Evolutionary conservation across 2,888 invertebrate genomes (phyloP).

Genomic region (Amaurobius ferox): DNA sequence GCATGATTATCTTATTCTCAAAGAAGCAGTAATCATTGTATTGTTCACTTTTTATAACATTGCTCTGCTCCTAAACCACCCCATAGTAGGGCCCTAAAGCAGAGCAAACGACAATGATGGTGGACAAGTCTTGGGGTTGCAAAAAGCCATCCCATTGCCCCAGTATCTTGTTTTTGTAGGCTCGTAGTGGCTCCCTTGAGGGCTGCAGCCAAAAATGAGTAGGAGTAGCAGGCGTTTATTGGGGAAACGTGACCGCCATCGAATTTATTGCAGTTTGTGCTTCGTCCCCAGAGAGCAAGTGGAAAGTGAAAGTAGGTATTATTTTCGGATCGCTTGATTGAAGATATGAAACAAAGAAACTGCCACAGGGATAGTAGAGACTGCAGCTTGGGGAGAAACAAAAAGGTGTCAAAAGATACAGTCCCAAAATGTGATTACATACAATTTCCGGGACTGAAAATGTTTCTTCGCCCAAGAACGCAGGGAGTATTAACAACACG

Average conservation of each 20-base stretch:
- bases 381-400: conserved; percentile 36
- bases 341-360: conserved; percentile 63
- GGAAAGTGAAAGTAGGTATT: conserved; percentile 66
- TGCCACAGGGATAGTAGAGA: conserved; percentile 53
- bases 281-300: conserved; percentile 39
- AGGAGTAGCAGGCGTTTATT: conserved; percentile 19
- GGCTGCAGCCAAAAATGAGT: conserved; percentile 18
- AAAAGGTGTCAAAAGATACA: conserved; percentile 65
- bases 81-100: background rate
- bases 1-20: background rate
- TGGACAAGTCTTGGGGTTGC: conserved; percentile 1
- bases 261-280: conserved; percentile 59
- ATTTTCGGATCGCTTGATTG: conserved; percentile 66
- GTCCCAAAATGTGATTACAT: conserved; percentile 64
- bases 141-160: background rate
- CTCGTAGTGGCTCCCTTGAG: conserved; percentile 11
- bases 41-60: conserved; percentile 8
- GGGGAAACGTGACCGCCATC: conserved; percentile 30
- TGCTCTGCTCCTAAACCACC: conserved; percentile 5
- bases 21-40: conserved; percentile 12
- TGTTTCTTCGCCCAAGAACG: conserved; percentile 33
- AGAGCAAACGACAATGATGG: background rate
- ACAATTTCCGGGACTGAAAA: conserved; percentile 54
- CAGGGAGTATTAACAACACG: conserved; percentile 48
- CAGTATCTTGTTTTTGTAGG: background rate